Evolutionary conservation across 2,888 invertebrate species (phyloP).

Genomic region (Dicycla oo): DNA sequence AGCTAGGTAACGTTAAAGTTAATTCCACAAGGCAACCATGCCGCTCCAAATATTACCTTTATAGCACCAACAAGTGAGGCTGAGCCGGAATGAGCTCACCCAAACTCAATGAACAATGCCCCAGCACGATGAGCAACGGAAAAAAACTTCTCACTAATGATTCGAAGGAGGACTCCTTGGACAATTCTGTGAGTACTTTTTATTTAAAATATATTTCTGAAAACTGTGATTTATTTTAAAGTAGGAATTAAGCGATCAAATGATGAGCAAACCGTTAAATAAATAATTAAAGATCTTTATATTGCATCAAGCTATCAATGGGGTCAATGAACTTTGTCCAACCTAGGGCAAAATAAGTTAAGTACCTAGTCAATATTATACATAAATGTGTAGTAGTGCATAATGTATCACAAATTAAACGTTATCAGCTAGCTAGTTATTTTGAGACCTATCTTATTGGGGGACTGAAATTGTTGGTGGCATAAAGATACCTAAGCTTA

Average conservation of each 20-base stretch:
- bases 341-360: conserved; percentile 21
- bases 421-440: conserved; percentile 29
- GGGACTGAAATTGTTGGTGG: not conserved
- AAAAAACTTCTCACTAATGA: conserved; percentile 82
- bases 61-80: conserved; percentile 47
- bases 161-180: conserved; percentile 84
- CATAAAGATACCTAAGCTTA: not conserved
- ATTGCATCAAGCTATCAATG: not conserved
- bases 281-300: not conserved
- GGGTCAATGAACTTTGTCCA: conserved; percentile 32
- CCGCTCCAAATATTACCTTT: conserved; percentile 30
- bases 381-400: not conserved
- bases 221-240: not conserved
- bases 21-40: conserved; percentile 33
- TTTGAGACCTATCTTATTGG: conserved; percentile 17
- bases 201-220: not conserved
- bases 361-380: not conserved
- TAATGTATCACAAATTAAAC: conserved; percentile 13
- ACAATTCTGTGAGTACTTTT: conserved; percentile 84
- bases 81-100: conserved; percentile 83
- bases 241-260: not conserved
- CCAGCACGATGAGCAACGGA: conserved; percentile 83
- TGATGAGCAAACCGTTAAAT: not conserved
- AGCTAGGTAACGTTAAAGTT: conserved; percentile 43
- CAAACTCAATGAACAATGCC: conserved; percentile 84